A percentile compares a stretch with the other conserved stretches of the same genome.
These are phyloP conservation scores for Pterois miles DNA, from an alignment of 2,797 vertebrate species.

Conservation along the genomic window DNA sequence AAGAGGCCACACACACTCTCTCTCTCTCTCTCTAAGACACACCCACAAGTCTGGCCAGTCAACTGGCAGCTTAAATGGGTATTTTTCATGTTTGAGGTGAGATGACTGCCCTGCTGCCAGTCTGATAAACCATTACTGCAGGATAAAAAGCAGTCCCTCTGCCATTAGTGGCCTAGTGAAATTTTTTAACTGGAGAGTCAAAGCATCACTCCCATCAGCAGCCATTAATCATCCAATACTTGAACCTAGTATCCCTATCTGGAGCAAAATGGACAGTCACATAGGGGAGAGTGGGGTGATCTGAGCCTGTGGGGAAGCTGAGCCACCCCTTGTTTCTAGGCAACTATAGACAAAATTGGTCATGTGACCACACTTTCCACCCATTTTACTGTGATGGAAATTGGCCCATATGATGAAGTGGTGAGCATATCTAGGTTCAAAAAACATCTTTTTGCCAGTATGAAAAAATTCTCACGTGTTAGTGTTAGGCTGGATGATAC, in stretches of 20 bases:
- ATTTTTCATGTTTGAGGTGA: constrained; percentile 51
- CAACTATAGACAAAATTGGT: background rate
- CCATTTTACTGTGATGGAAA: background rate
- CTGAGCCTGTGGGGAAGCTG: background rate
- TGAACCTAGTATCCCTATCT: constrained; percentile 5
- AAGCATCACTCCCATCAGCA: constrained; percentile 34
- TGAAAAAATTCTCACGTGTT: no score
- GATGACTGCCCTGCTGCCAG: constrained; percentile 28
- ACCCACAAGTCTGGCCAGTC: constrained; percentile 8
- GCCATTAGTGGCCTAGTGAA: constrained; percentile 56
- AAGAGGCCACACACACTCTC: constrained; percentile 25
- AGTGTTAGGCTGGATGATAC: no score
- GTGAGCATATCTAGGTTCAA: background rate
- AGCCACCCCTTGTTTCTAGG: background rate
- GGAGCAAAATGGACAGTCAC: background rate
- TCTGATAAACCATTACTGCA: constrained; percentile 50
- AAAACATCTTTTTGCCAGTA: background rate
- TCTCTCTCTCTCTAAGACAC: constrained; percentile 7
- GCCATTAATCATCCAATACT: constrained; percentile 13
- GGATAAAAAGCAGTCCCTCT: constrained; percentile 49
- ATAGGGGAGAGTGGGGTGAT: background rate
- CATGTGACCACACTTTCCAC: background rate
- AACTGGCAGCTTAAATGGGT: constrained; percentile 30
- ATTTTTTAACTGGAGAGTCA: constrained; percentile 27
- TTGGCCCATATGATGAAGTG: no score